A percentile compares a stretch with the other conserved stretches of the same genome.
These are phyloP conservation scores for Eupithecia dodoneata DNA, from an alignment of 2,888 invertebrate species.

Conservation along the genomic window DNA sequence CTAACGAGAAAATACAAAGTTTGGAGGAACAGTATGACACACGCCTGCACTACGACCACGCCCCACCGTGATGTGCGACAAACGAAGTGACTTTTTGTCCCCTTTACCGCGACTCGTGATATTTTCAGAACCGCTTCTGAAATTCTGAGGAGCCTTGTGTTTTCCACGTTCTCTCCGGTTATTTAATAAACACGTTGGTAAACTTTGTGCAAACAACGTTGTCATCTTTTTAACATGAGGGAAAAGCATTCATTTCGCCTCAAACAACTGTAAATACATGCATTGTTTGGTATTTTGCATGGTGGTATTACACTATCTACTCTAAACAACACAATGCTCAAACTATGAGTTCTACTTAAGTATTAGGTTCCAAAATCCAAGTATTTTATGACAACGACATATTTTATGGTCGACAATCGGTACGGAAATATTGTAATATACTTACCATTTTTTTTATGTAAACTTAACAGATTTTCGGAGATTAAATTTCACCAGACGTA, in stretches of 20 bases:
- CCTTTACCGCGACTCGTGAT: conserved; percentile 48
- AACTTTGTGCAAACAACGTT: neutral
- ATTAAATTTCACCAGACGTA: neutral
- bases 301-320: neutral
- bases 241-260: neutral
- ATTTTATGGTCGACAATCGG: neutral
- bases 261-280: neutral
- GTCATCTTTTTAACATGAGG: neutral
- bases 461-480: neutral
- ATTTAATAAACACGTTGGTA: neutral
- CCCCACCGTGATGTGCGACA: conserved; percentile 42
- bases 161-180: conserved; percentile 20
- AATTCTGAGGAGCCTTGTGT: conserved; percentile 38
- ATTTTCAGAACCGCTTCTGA: conserved; percentile 52
- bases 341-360: too few species aligned
- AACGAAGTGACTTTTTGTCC: conserved; percentile 54
- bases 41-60: conserved; percentile 19
- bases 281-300: neutral
- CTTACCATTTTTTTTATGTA: neutral
- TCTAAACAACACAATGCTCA: neutral
- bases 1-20: neutral
- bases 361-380: too few species aligned
- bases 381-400: too few species aligned
- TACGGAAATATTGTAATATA: neutral
- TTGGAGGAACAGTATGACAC: neutral